Percentiles rank a stretch among this genome's conserved stretches.
These are phyloP conservation scores for Ptiloglossa arizonensis DNA, from an alignment of 1,140 invertebrate species.

Conservation along the genomic window DNA sequence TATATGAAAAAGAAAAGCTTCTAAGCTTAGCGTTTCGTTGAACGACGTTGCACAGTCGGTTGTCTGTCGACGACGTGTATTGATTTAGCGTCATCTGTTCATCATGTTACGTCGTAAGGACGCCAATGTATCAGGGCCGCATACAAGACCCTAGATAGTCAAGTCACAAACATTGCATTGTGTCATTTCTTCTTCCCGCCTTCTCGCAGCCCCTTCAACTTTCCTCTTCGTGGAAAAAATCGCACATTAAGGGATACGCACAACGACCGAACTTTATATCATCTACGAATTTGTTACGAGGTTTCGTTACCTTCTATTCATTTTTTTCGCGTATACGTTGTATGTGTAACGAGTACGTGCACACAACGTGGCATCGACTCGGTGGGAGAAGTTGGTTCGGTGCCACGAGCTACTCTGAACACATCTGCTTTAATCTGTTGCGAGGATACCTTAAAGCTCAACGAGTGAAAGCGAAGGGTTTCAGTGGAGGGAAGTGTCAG, in stretches of 20 bases:
- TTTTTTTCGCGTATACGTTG: background rate
- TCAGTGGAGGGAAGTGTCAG: slow-evolving; percentile 69
- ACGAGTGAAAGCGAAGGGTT: background rate
- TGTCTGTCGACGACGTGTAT: slow-evolving; percentile 64
- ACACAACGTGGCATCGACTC: background rate
- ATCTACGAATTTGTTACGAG: no score
- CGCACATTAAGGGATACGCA: background rate
- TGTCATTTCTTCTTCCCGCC: slow-evolving; percentile 43
- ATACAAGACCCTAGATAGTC: slow-evolving; percentile 63
- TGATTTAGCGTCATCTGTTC: slow-evolving; percentile 81
- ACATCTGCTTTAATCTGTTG: background rate
- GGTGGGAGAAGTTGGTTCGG: background rate
- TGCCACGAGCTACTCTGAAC: background rate
- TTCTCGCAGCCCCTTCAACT: background rate
- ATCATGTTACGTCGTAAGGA: slow-evolving; percentile 81
- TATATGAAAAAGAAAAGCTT: background rate
- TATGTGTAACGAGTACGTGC: no score
- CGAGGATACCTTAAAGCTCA: background rate
- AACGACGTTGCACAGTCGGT: slow-evolving; percentile 40
- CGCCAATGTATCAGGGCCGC: slow-evolving; percentile 77
- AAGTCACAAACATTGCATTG: slow-evolving; percentile 43
- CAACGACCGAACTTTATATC: background rate
- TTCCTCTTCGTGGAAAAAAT: background rate
- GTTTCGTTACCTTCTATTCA: no score
- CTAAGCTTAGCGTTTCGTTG: background rate